Evolutionary conservation across 2,797 vertebrate species (phyloP).

Genomic region (Nannoperca australis): DNA sequence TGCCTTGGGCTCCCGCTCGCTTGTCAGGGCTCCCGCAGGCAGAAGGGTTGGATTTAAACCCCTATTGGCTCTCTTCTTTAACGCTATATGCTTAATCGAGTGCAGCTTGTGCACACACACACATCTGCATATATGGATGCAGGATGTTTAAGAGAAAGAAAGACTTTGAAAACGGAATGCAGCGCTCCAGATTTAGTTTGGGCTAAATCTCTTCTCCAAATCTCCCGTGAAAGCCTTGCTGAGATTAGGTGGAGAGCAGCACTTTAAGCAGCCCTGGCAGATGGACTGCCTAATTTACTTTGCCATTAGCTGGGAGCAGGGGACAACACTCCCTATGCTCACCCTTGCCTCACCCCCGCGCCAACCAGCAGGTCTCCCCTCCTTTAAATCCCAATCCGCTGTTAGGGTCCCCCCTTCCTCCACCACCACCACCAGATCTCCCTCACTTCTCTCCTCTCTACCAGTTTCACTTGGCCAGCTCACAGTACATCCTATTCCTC

Average conservation of each 20-base stretch:
- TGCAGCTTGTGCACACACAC: background rate
- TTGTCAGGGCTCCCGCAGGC: conserved; percentile 15
- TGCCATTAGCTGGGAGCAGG: conserved; percentile 76
- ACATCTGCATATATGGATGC: conserved; percentile 38
- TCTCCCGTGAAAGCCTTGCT: conserved; percentile 72
- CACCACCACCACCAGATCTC: conserved; percentile 8
- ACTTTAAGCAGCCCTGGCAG: conserved; percentile 80
- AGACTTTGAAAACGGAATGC: conserved; percentile 51
- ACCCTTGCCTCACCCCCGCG: conserved; percentile 41
- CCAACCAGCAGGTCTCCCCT: conserved; percentile 32
- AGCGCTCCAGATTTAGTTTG: conserved; percentile 70
- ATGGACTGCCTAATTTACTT: conserved; percentile 84
- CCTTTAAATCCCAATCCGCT: conserved; percentile 62
- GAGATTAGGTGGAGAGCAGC: conserved; percentile 78
- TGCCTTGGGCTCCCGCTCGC: conserved; percentile 22
- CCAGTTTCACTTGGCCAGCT: conserved; percentile 36
- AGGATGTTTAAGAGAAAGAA: conserved; percentile 17
- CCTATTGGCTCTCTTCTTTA: conserved; percentile 29
- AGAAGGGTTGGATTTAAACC: conserved; percentile 44
- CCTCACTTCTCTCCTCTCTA: conserved; percentile 13
- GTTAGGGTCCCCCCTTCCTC: conserved; percentile 4
- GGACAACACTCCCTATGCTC: conserved; percentile 46
- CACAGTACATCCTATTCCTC: conserved; percentile 56
- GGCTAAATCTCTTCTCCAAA: conserved; percentile 76
- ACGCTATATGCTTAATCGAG: conserved; percentile 36